Percentiles rank a stretch among this genome's conserved stretches.
Conservation (phyloP, 1,140 invertebrate species). For the Capitella teleta region DNA sequence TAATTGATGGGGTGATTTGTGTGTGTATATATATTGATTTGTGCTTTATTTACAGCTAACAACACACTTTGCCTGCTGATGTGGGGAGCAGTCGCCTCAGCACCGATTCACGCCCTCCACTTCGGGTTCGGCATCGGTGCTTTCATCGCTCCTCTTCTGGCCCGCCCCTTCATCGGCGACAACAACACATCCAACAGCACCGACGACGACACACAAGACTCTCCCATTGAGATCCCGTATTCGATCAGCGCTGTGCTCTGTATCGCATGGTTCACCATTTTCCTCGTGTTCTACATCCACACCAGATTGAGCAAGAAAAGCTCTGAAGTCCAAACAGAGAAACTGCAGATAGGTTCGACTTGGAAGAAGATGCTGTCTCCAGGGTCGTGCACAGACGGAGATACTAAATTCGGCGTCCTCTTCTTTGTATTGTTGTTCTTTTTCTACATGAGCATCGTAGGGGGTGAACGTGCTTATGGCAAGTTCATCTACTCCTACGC, state of each 20-base stretch:
- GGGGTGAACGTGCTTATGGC: too few species aligned
- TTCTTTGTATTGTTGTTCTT: constrained; percentile 11
- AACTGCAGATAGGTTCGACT: too few species aligned
- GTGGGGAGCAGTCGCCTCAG: constrained; percentile 18
- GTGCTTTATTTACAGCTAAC: constrained; percentile 18
- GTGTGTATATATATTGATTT: constrained; percentile 3
- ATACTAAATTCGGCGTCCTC: background rate
- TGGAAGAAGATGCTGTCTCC: too few species aligned
- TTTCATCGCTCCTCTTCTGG: constrained; percentile 23
- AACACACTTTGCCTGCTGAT: constrained; percentile 19
- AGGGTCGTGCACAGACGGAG: too few species aligned
- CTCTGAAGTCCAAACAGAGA: too few species aligned
- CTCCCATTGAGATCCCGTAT: constrained; percentile 19
- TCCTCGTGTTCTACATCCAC: too few species aligned
- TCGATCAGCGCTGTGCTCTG: constrained; percentile 16
- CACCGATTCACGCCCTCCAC: constrained; percentile 21
- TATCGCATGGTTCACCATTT: too few species aligned
- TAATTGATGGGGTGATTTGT: too few species aligned
- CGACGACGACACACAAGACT: constrained; percentile 2
- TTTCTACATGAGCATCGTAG: too few species aligned
- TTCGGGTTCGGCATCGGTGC: constrained; percentile 25
- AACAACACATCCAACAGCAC: background rate
- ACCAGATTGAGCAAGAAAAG: too few species aligned
- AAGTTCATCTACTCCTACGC: too few species aligned
- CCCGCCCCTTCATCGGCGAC: constrained; percentile 20